A percentile compares a stretch with the other conserved stretches of the same genome.
Conservation (phyloP, 2,888 invertebrate species). For the Acanthosepion lycidas region DNA sequence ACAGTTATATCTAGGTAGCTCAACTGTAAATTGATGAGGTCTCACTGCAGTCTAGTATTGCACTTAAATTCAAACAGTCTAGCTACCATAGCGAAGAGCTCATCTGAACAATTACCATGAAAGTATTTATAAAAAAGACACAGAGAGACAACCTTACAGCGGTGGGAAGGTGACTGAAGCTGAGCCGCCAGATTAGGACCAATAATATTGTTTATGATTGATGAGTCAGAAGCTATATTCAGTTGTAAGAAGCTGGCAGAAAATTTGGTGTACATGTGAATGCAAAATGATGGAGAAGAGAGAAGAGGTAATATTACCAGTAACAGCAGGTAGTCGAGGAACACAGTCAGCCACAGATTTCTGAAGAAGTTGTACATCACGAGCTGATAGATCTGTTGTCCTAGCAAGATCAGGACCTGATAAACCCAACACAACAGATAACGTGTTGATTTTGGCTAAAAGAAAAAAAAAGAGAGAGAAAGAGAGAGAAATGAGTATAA, state of each 20-base stretch:
- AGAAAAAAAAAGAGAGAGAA: constrained; percentile 45
- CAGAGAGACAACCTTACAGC: no score
- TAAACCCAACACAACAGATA: constrained; percentile 59
- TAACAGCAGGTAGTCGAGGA: constrained; percentile 52
- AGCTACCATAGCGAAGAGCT: no score
- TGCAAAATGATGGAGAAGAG: not conserved
- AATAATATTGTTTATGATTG: no score
- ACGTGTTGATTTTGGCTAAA: constrained; percentile 61
- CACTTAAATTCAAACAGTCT: no score
- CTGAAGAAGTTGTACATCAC: constrained; percentile 61
- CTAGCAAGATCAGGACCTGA: constrained; percentile 62
- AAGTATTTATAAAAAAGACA: no score
- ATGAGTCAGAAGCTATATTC: no score
- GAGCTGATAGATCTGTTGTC: constrained; percentile 57
- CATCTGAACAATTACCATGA: no score
- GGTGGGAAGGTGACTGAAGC: no score
- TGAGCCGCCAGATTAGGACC: no score
- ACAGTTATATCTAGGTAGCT: no score
- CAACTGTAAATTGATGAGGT: no score
- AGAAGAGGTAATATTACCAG: constrained; percentile 56
- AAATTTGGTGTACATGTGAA: not conserved
- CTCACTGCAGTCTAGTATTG: no score
- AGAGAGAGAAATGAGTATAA: not conserved
- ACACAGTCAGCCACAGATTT: constrained; percentile 61
- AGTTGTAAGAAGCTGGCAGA: not conserved